Evolutionary conservation across 2,888 invertebrate genomes (phyloP), one percentile per base, ranked within the genome.

Genomic region (Lithophane leautieri): DNA sequence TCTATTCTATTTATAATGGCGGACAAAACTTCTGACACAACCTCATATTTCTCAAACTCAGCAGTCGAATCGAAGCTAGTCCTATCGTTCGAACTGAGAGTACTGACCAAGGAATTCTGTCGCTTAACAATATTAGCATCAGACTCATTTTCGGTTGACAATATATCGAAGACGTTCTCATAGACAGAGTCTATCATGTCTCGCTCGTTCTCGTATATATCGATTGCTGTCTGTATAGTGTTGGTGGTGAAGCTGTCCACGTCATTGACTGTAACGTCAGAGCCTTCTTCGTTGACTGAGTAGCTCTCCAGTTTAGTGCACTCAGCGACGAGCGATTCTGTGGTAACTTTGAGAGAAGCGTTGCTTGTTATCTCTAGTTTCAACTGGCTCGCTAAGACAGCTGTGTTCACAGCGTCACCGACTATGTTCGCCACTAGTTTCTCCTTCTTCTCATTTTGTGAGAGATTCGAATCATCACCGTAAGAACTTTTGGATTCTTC

Each of bases 401-500:
- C 85, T 60, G 63, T 85, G 44, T 76, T 70, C 4, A 86, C 68
- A 19, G 85, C 47, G n/a, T 79, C 78, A 1, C 70, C 70, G 1
- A 86, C 63, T 40, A 86, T 76, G 50, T 76, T 70, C 40, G 70
- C 78, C 19, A 83, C 54, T 2, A 83, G 1, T 16, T 72, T 69
- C 3, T 73, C 70, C 22, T 79, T 76, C 69, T 77, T 71, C 12
- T 87, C 90, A 62, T 82, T 84, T 67, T 85, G 85, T n/a, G 90
- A 91, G 9, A 76, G 25, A 84, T 91, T 93, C 11, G 93, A 92
- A 76, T 95, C 94, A 71, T 95, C 94, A 12, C 92, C 92, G 47
- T 92, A 93, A 6, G 94, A 95, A 83, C 94, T 94, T 86, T 96
- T 96, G 0, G 96, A 96, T 86, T 97, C 96, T 85, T 97, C 96